Evolutionary conservation across 2,113 vertebrate species (phyloP).

Genomic region (Ctenodactylus gundi): DNA sequence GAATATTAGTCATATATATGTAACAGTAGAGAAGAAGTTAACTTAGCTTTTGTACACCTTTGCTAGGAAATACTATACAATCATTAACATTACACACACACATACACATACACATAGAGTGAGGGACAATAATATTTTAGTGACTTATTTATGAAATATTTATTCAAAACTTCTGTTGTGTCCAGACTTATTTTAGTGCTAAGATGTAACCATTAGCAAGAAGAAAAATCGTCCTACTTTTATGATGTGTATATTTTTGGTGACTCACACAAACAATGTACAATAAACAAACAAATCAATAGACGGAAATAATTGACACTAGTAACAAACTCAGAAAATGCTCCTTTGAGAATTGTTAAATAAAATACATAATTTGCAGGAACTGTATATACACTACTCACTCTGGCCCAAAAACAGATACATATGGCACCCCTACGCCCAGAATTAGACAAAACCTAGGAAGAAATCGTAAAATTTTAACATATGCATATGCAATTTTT

Average conservation of each 20-base stretch:
- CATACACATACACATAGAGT: no score
- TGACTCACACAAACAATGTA: not conserved
- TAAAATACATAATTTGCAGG: not conserved
- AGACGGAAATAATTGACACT: not conserved
- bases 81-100: no score
- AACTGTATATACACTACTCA: not conserved
- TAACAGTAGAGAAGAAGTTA: not conserved
- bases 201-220: not conserved
- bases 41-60: not conserved
- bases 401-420: not conserved
- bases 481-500: slow-evolving; percentile 36
- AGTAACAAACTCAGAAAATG: not conserved
- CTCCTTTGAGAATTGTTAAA: not conserved
- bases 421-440: not conserved
- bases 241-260: not conserved
- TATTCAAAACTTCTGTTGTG: not conserved
- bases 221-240: not conserved
- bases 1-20: not conserved
- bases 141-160: slow-evolving; percentile 23
- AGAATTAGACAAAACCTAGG: not conserved
- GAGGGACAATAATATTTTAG: no score
- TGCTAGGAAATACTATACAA: slow-evolving; percentile 20
- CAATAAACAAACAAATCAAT: not conserved
- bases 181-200: not conserved
- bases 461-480: slow-evolving; percentile 42